phyloP scores from a whole-genome alignment of 2,888 invertebrate species.

The Embidobia sp. region DNA sequence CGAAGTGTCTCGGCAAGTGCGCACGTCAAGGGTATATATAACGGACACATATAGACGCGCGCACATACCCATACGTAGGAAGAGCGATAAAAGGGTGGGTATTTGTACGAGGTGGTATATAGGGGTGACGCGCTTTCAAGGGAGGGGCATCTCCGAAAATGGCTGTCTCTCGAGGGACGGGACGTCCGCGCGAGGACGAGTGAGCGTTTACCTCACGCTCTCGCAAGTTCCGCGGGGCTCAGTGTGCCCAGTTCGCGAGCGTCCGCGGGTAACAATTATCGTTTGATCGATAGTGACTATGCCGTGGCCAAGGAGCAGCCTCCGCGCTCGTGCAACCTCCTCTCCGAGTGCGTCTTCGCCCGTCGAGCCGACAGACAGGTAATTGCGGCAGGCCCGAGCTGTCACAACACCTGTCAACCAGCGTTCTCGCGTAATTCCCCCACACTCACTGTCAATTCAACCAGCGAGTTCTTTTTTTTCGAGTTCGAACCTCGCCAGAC shows the following conservation, averaged over 20 bases:
- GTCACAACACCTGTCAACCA: not conserved
- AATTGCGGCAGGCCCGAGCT: not conserved
- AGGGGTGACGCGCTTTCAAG: conserved; percentile 75
- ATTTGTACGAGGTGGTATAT: conserved; percentile 65
- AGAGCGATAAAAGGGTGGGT: conserved; percentile 64
- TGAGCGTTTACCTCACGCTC: conserved; percentile 62
- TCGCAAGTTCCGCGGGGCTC: conserved; percentile 61
- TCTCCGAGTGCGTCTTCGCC: conserved; percentile 48
- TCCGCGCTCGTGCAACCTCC: conserved; percentile 50
- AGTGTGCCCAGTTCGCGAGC: conserved; percentile 3
- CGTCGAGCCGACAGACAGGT: conserved; percentile 56
- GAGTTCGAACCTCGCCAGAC: not conserved
- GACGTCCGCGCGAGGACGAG: conserved; percentile 73
- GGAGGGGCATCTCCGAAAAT: conserved; percentile 80
- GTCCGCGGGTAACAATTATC: conserved; percentile 63
- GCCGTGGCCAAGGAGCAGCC: conserved; percentile 43
- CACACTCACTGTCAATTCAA: no score
- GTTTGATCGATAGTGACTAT: conserved; percentile 53
- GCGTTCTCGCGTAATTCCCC: not conserved
- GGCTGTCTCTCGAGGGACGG: conserved; percentile 78
- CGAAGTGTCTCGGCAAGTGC: conserved; percentile 60
- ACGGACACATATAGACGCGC: conserved; percentile 36
- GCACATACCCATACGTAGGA: conserved; percentile 50
- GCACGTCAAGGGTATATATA: conserved; percentile 59
- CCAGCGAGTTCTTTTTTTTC: no score